These are phyloP conservation scores for Rhegmatorhina hoffmannsi DNA, from an alignment of 2,113 vertebrate genomes.

Conservation along the genomic window DNA sequence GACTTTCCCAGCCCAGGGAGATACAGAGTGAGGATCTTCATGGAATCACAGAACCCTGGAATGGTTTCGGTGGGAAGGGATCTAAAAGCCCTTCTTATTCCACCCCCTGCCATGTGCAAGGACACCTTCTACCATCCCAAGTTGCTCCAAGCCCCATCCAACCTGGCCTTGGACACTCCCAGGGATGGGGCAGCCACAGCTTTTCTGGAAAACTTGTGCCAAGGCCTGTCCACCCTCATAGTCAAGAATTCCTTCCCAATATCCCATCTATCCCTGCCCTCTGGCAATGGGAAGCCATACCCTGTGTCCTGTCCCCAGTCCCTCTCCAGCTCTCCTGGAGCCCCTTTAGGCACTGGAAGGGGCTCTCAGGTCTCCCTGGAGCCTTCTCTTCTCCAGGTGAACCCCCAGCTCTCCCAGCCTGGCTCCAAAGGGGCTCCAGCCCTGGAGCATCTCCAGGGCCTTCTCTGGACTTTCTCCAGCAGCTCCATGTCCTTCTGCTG, in stretches of 20 bases:
- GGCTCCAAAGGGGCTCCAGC: background rate
- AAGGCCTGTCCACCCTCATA: background rate
- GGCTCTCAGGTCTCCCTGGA: background rate
- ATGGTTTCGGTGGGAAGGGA: background rate
- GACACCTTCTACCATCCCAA: fast-evolving
- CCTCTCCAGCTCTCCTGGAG: too few relatives aligned
- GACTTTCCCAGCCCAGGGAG: fast-evolving
- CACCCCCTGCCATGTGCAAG: background rate
- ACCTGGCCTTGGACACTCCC: fast-evolving
- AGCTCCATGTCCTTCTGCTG: fast-evolving
- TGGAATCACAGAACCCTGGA: fast-evolving
- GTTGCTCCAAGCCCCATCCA: background rate
- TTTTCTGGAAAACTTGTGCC: background rate
- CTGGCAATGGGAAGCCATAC: too few relatives aligned
- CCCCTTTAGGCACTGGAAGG: too few relatives aligned
- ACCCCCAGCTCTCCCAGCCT: background rate
- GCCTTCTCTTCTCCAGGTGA: background rate
- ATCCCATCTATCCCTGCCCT: background rate
- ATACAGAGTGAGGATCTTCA: fast-evolving
- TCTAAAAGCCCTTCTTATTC: fast-evolving
- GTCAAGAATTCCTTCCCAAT: too few relatives aligned
- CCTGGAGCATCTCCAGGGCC: fast-evolving
- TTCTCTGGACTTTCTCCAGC: background rate
- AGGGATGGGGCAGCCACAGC: background rate
- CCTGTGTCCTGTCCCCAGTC: too few relatives aligned